phyloP scores from a whole-genome alignment of 2,888 invertebrate species.

The Gasteruption jaculator region DNA sequence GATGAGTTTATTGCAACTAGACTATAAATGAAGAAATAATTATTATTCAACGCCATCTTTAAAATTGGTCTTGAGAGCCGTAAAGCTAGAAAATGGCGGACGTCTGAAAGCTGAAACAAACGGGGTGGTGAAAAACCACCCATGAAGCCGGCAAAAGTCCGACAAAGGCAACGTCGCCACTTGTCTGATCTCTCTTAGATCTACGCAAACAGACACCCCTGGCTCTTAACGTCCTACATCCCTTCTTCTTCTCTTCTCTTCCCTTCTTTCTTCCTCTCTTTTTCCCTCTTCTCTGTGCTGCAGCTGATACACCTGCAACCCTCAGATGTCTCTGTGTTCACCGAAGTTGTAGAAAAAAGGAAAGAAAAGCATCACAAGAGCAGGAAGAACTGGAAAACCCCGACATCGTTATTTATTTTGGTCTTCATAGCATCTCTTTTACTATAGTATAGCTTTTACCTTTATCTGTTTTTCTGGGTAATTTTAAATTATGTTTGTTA shows the following conservation, averaged over 20 bases:
- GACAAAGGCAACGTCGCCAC: slow-evolving; percentile 26
- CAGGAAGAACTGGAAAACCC: slow-evolving; percentile 21
- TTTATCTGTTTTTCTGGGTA: too few relatives aligned
- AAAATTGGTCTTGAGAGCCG: slow-evolving; percentile 9
- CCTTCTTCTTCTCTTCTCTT: slow-evolving; percentile 18
- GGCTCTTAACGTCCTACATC: slow-evolving; percentile 32
- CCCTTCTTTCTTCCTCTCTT: slow-evolving; percentile 16
- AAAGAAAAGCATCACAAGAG: slow-evolving; percentile 10
- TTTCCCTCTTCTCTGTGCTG: slow-evolving; percentile 10
- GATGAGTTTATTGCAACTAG: too few relatives aligned
- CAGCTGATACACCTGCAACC: slow-evolving; percentile 18
- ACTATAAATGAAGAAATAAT: too few relatives aligned
- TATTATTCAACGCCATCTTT: slow-evolving; percentile 13
- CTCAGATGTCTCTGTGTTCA: slow-evolving; percentile 6
- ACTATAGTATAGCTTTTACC: too few relatives aligned
- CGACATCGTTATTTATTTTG: slow-evolving; percentile 19
- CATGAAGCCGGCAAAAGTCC: slow-evolving; percentile 34
- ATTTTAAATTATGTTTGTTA: too few relatives aligned
- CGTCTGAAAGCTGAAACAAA: slow-evolving; percentile 13
- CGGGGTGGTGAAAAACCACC: slow-evolving; percentile 31
- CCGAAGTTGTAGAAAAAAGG: slow-evolving; percentile 2
- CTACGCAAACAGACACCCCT: slow-evolving; percentile 46
- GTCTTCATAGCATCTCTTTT: slow-evolving; percentile 8
- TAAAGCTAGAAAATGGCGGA: slow-evolving; percentile 23
- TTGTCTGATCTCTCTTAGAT: slow-evolving; percentile 46